A percentile compares a stretch with the other conserved stretches of the same genome.
Conservation (phyloP, 2,888 invertebrate genomes). For the Microplitis manilae region DNA sequence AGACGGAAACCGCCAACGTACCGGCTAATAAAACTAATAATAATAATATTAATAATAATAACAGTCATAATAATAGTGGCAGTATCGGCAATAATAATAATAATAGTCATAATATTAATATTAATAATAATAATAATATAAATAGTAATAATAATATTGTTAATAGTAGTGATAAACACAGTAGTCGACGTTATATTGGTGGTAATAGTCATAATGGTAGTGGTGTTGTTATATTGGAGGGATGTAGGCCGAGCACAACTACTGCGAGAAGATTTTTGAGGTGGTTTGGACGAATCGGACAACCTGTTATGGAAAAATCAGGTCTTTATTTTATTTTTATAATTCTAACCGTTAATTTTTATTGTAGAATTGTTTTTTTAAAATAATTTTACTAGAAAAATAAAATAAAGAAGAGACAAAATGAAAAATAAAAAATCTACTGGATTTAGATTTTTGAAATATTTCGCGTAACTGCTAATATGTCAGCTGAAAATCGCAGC, state of each 20-base stretch:
- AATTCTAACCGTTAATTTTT: not conserved
- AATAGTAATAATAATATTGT: constrained; percentile 40
- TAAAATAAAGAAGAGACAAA: too few relatives aligned
- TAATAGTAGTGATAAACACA: constrained; percentile 47
- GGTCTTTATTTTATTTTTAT: constrained; percentile 55
- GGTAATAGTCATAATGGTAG: constrained; percentile 58
- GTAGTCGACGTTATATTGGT: constrained; percentile 44
- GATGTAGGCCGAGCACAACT: constrained; percentile 66
- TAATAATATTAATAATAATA: constrained; percentile 43
- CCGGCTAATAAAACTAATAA: constrained; percentile 40
- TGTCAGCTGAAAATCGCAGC: too few relatives aligned
- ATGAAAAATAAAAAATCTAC: too few relatives aligned
- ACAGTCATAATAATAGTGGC: constrained; percentile 37
- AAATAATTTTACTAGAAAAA: too few relatives aligned
- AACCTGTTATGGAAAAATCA: constrained; percentile 74
- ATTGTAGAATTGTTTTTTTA: too few relatives aligned
- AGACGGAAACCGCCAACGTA: constrained; percentile 29
- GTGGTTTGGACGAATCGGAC: constrained; percentile 74
- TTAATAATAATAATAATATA: constrained; percentile 20
- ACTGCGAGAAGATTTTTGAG: constrained; percentile 74
- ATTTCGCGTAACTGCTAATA: too few relatives aligned
- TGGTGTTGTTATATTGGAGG: constrained; percentile 64
- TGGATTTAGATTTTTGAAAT: too few relatives aligned
- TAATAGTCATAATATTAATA: constrained; percentile 45
- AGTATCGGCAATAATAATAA: too few relatives aligned